Percentiles rank a stretch among this genome's conserved stretches.
phyloP scores from a whole-genome alignment of 2,888 invertebrate genomes.

The Julus scanicus region DNA sequence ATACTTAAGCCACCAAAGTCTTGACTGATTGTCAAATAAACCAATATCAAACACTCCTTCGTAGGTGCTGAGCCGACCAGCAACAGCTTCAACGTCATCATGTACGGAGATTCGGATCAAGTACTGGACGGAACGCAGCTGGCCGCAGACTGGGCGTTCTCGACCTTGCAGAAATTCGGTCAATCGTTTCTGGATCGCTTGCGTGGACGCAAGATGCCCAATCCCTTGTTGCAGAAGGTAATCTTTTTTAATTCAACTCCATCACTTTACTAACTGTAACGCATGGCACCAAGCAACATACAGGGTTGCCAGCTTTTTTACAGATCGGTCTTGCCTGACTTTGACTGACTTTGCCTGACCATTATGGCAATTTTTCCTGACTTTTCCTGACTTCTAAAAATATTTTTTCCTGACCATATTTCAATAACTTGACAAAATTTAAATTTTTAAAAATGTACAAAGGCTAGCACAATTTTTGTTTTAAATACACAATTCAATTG shows the following conservation, averaged over 20 bases:
- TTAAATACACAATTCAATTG: too few species aligned
- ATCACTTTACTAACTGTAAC: too few species aligned
- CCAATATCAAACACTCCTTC: constrained; percentile 37
- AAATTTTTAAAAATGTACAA: too few species aligned
- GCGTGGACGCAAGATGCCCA: constrained; percentile 82
- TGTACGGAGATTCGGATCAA: constrained; percentile 87
- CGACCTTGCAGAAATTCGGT: constrained; percentile 93
- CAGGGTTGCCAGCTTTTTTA: too few species aligned
- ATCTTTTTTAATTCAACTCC: not conserved
- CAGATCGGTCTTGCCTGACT: too few species aligned
- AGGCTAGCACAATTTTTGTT: not conserved
- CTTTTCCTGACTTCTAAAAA: too few species aligned
- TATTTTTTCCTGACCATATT: too few species aligned
- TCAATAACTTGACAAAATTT: too few species aligned
- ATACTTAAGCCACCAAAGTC: not conserved
- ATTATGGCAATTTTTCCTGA: too few species aligned
- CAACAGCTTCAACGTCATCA: constrained; percentile 72
- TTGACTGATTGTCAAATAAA: not conserved
- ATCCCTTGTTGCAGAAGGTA: constrained; percentile 88
- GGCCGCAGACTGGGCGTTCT: constrained; percentile 94
- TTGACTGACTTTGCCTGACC: too few species aligned
- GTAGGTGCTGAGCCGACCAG: constrained; percentile 85
- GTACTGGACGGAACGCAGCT: constrained; percentile 91
- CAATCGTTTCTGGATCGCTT: constrained; percentile 88
- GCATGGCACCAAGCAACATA: too few species aligned